A percentile compares a stretch with the other conserved stretches of the same genome.
Conservation (phyloP, 2,113 vertebrate species). For the mouse (Mus musculus) region GRCm39 chr1:35660501-35661000, state of each 20-base stretch:
- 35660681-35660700: not conserved
- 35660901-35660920: not conserved
- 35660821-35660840: not conserved
- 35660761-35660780: not conserved
- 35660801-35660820: not conserved
- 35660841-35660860: not conserved
- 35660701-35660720: too few species aligned
- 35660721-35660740: not conserved
- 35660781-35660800: not conserved
- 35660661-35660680: not conserved
- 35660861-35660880: not conserved
- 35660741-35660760: not conserved
- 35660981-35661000: not conserved
- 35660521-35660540: not conserved
- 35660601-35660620: not conserved
- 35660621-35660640: not conserved
- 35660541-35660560: not conserved
- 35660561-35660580: not conserved
- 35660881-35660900: not conserved
- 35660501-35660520: not conserved
- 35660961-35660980: not conserved
- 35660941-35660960: not conserved
- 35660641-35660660: not conserved
- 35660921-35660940: not conserved
- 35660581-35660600: not conserved